Base-by-base conservation (phyloP, 1,140 invertebrate genomes). In the Cotesia chilonis region DNA sequence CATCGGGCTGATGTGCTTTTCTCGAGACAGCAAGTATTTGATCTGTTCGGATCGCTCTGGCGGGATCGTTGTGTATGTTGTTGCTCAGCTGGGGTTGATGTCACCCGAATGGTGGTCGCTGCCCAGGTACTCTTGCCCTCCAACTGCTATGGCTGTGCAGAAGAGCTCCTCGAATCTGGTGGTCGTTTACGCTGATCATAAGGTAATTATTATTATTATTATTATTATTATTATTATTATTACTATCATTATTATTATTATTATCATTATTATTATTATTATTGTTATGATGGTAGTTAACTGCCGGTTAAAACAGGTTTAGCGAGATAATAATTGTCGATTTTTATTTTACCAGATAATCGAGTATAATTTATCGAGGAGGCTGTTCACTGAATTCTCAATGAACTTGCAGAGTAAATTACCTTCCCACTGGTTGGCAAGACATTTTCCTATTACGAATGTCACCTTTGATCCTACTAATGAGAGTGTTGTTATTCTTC, bases 131-230 rank as follows among this genome's bases (percentile, higher is more conserved):
- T 80, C 83, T 1, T 91, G 88, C 63, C 82, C 90, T 37, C 89
- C 90, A 0, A 92, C 92, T 0, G 91, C 92, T 0, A 81, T 94
- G 73, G 87, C 89, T 3, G 84, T 94, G 6, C 89, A 93, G 73
- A 84, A 88, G 17, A 74, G 78, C 1, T 81, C 81, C 0, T 84
- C 89, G 6, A 88, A 87, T 74, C 79, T 94, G 4, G 87, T 94
- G 28, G 84, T 92, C 6, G 89, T 89, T 3, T 94, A 94, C 84
- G 87, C 92, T 1, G 91, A 94, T 87, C 90, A 92, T 75, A 92
- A 91, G 88, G 92, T 92, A 83, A 86, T 72, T 73, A n/a, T 65
- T 67, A 63, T 36, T 28, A 28, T 28, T 28, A 28, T 28, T 28
- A 28, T 41, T 7, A 86, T 72, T 73, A n/a, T 65, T 67, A 63